Percentiles rank a stretch among this genome's conserved stretches.
Conservation (phyloP, 2,797 vertebrate species). For the Astyanax mexicanus region DNA sequence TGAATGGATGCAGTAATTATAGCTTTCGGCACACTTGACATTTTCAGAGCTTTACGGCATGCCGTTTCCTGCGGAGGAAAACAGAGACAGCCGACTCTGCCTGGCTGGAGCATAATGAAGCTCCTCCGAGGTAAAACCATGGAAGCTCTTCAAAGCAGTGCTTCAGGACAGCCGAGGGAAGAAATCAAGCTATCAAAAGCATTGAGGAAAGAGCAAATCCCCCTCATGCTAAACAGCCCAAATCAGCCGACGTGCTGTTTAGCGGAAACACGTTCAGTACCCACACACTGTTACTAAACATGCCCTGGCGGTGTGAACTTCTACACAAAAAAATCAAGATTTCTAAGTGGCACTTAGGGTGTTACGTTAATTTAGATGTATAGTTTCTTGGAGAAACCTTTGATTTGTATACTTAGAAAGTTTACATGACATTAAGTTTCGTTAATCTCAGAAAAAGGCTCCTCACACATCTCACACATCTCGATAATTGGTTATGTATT, state of each 20-base stretch:
- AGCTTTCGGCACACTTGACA: constrained; percentile 69
- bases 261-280: constrained; percentile 9
- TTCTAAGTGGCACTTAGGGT: background rate
- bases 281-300: constrained; percentile 15
- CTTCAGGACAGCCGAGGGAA: constrained; percentile 53
- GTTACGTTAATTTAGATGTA: background rate
- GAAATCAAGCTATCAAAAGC: constrained; percentile 35
- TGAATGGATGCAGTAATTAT: constrained; percentile 71
- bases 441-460: no score
- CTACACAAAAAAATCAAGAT: background rate
- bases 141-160: constrained; percentile 56
- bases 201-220: constrained; percentile 26
- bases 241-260: constrained; percentile 37
- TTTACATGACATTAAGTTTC: background rate
- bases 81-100: constrained; percentile 62
- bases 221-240: constrained; percentile 45
- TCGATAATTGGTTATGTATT: no score
- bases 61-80: constrained; percentile 59
- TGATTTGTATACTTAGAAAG: background rate
- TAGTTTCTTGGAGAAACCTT: background rate
- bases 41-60: constrained; percentile 63
- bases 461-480: no score
- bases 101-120: constrained; percentile 64
- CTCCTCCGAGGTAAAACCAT: constrained; percentile 59
- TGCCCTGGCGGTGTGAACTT: background rate